Conservation (phyloP, 2,888 invertebrate species). For the Antheraea yamamai region DNA sequence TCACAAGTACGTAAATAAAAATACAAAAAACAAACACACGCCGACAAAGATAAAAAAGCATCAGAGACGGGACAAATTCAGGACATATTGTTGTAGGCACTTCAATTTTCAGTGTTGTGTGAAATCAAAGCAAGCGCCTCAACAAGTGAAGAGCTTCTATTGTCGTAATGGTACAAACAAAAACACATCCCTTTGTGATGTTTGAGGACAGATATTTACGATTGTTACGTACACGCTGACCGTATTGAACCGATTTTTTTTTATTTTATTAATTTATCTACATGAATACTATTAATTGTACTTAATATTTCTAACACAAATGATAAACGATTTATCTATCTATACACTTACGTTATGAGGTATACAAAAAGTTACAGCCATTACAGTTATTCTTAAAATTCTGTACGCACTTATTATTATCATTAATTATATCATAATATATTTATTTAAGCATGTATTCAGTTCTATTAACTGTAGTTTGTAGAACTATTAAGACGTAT, state of each 20-base stretch:
- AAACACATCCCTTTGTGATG: constrained; percentile 64
- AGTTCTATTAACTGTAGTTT: background rate
- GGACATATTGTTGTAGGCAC: constrained; percentile 71
- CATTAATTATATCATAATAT: background rate
- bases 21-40: constrained; percentile 53
- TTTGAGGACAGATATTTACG: constrained; percentile 51
- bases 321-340: background rate
- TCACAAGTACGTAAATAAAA: constrained; percentile 59
- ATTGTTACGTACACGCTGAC: constrained; percentile 56
- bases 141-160: constrained; percentile 64
- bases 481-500: background rate
- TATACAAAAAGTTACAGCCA: background rate
- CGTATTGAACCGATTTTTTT: constrained; percentile 42
- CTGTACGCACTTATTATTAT: background rate
- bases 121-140: constrained; percentile 74
- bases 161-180: constrained; percentile 62
- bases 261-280: background rate
- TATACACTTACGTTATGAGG: background rate
- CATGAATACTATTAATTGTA: background rate
- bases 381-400: background rate
- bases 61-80: constrained; percentile 62
- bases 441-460: background rate
- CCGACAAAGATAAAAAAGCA: constrained; percentile 73
- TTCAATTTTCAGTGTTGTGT: constrained; percentile 79
- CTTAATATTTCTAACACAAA: background rate